A percentile compares a stretch with the other conserved stretches of the same genome.
Evolutionary conservation across 2,888 invertebrate genomes (phyloP).

Genomic region (Argyresthia goedartella): DNA sequence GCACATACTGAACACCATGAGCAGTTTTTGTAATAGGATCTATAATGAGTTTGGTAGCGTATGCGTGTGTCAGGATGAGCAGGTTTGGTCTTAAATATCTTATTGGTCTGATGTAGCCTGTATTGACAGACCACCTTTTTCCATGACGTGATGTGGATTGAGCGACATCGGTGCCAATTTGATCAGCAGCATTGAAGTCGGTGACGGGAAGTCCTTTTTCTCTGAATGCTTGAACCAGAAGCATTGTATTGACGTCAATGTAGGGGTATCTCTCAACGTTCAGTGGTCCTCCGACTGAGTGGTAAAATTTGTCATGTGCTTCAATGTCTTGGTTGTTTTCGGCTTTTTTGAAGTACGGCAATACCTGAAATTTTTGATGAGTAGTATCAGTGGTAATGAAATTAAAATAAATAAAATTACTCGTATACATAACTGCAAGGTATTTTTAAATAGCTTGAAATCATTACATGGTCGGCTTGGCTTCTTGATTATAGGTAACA

Average conservation of each 20-base stretch:
- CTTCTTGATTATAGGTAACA: too few relatives aligned
- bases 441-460: too few relatives aligned
- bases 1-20: conserved; percentile 45
- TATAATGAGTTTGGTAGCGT: conserved; percentile 70
- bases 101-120: conserved; percentile 77
- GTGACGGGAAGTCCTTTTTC: conserved; percentile 72
- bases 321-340: conserved; percentile 73
- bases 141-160: conserved; percentile 76
- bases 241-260: conserved; percentile 68
- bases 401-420: too few relatives aligned
- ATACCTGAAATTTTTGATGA: conserved; percentile 40
- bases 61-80: conserved; percentile 58
- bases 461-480: too few relatives aligned
- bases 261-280: conserved; percentile 76
- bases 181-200: conserved; percentile 70
- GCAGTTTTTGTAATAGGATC: conserved; percentile 65
- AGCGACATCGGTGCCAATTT: conserved; percentile 72
- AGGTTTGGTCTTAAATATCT: conserved; percentile 64
- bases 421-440: too few relatives aligned
- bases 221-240: conserved; percentile 71
- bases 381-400: too few relatives aligned
- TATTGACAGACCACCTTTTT: conserved; percentile 71
- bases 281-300: conserved; percentile 73
- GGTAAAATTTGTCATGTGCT: conserved; percentile 64
- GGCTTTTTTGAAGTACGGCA: conserved; percentile 79